Evolutionary conservation across 2,797 vertebrate species (phyloP).

Genomic region (Rhinatrema bivittatum): DNA sequence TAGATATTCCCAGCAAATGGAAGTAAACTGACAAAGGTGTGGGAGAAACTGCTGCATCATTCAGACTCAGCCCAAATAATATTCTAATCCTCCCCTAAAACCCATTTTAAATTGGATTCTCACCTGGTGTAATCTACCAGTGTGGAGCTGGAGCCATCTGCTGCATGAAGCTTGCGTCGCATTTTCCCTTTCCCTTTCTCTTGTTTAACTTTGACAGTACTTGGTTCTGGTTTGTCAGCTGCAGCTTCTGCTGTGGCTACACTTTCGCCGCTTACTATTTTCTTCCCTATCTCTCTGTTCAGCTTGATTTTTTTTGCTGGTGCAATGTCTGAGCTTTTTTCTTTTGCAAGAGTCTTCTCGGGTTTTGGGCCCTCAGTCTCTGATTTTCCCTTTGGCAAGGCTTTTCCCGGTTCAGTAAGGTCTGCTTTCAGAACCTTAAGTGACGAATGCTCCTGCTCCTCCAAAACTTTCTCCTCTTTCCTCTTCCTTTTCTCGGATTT

Average conservation of each 20-base stretch:
- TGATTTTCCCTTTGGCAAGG: constrained; percentile 49
- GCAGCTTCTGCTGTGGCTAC: constrained; percentile 47
- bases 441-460: constrained; percentile 49
- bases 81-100: too few species aligned
- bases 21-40: too few species aligned
- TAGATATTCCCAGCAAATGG: too few species aligned
- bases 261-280: constrained; percentile 50
- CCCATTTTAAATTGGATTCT: too few species aligned
- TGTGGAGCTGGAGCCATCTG: constrained; percentile 46
- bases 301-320: constrained; percentile 90
- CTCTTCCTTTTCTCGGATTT: constrained; percentile 73
- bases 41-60: too few species aligned
- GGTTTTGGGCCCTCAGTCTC: constrained; percentile 56
- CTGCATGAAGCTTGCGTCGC: constrained; percentile 50
- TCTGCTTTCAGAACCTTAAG: constrained; percentile 53
- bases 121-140: constrained; percentile 78
- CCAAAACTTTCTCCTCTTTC: constrained; percentile 61
- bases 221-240: constrained; percentile 44
- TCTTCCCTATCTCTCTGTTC: constrained; percentile 80
- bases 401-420: constrained; percentile 43
- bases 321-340: constrained; percentile 56
- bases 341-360: constrained; percentile 60
- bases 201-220: constrained; percentile 50
- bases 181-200: constrained; percentile 61
- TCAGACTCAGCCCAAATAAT: too few species aligned